Conservation (phyloP, 2,797 vertebrate species). For the Luscinia megarhynchos region DNA sequence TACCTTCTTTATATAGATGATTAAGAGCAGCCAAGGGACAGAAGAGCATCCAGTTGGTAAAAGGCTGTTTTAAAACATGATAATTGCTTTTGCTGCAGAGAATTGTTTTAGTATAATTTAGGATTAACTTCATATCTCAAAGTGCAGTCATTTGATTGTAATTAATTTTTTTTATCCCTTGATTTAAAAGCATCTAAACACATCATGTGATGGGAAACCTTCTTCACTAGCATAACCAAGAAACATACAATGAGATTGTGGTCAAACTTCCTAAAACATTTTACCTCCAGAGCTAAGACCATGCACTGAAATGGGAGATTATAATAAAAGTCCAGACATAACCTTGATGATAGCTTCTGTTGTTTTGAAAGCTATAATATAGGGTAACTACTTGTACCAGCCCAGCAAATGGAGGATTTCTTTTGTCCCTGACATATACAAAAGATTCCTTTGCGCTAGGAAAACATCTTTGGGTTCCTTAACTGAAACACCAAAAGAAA, state of each 20-base stretch:
- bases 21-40: background rate
- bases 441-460: constrained; percentile 12
- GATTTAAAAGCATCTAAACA: background rate
- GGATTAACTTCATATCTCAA: background rate
- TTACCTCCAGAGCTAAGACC: constrained; percentile 36
- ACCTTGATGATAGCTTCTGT: constrained; percentile 51
- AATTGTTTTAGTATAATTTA: background rate
- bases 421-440: constrained; percentile 37
- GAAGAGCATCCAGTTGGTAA: background rate
- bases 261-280: constrained; percentile 30
- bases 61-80: background rate
- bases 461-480: constrained; percentile 11
- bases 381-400: constrained; percentile 45
- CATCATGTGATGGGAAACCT: background rate
- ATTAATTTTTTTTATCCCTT: background rate
- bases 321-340: constrained; percentile 66
- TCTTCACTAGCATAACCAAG: background rate
- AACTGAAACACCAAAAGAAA: constrained; percentile 6
- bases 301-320: constrained; percentile 52
- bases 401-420: background rate
- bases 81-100: background rate
- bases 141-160: background rate
- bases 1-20: background rate
- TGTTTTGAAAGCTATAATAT: constrained; percentile 61
- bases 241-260: background rate